phyloP scores from a whole-genome alignment of 2,113 vertebrate species.

The Epinephelus moara region DNA sequence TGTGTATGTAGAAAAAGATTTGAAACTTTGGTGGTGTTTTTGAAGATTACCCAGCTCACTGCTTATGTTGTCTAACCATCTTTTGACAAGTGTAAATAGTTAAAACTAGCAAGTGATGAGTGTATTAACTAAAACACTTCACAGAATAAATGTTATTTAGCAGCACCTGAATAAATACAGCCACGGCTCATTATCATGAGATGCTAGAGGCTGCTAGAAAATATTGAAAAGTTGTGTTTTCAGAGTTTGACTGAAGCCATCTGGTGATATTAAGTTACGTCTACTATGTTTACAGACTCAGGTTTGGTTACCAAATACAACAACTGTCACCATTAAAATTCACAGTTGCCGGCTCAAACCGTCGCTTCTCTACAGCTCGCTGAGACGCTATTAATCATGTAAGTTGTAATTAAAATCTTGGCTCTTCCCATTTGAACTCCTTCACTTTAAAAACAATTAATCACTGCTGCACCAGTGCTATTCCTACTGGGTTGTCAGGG shows the following conservation, averaged over 20 bases:
- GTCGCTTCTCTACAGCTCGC: not conserved
- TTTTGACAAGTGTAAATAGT: not conserved
- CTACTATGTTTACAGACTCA: no score
- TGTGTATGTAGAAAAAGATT: no score
- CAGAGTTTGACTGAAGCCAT: not conserved
- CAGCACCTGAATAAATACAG: conserved; percentile 1
- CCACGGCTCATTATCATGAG: not conserved
- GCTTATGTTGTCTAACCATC: not conserved
- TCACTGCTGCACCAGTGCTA: not conserved
- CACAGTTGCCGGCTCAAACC: not conserved
- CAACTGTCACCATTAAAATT: not conserved
- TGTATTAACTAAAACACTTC: not conserved
- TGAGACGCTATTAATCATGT: not conserved
- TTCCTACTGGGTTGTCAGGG: not conserved
- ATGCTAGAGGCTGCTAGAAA: not conserved
- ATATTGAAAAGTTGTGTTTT: not conserved
- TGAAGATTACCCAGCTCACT: no score
- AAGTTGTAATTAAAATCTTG: conserved; percentile 8
- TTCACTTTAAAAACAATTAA: not conserved
- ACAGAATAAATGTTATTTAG: conserved; percentile 27
- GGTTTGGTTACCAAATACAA: not conserved
- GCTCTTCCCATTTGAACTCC: not conserved
- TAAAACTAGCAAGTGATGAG: no score
- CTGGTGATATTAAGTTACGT: not conserved
- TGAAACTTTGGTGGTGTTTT: no score